A percentile compares a stretch with the other conserved stretches of the same genome.
Evolutionary conservation across 2,113 vertebrate species (phyloP).

Genomic region (Hystrix brachyura): DNA sequence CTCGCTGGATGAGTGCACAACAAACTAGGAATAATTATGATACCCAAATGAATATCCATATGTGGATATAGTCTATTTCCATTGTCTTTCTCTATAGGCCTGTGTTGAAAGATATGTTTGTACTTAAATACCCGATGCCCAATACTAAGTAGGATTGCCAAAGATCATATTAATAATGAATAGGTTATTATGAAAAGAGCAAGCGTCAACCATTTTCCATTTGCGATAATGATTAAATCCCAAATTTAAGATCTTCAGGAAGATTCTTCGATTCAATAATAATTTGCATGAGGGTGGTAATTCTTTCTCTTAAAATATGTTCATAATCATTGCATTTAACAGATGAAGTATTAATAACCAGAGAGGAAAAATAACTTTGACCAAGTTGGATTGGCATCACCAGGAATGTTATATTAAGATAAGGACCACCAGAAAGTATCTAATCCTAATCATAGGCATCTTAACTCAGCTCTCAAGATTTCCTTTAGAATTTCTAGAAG

Average conservation of each 20-base stretch:
- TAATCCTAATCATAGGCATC: slow-evolving; percentile 32
- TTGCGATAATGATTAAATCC: slow-evolving; percentile 57
- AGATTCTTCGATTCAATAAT: slow-evolving; percentile 36
- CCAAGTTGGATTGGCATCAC: slow-evolving; percentile 30
- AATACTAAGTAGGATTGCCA: slow-evolving; percentile 30
- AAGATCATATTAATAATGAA: slow-evolving; percentile 38
- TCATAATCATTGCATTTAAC: slow-evolving; percentile 25
- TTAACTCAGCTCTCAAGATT: slow-evolving; percentile 26
- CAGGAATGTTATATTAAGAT: slow-evolving; percentile 31
- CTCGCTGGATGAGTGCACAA: not conserved
- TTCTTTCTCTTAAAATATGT: slow-evolving; percentile 55
- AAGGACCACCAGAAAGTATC: slow-evolving; percentile 37
- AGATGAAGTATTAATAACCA: slow-evolving; percentile 46
- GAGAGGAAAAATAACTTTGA: slow-evolving; percentile 56
- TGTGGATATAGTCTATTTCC: slow-evolving; percentile 29
- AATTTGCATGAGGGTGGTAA: not conserved
- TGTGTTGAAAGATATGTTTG: slow-evolving; percentile 43
- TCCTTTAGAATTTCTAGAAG: slow-evolving; percentile 62
- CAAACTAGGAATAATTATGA: slow-evolving; percentile 54
- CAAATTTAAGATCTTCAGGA: slow-evolving; percentile 40
- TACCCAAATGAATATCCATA: slow-evolving; percentile 30
- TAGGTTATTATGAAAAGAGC: slow-evolving; percentile 30
- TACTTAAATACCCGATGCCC: slow-evolving; percentile 22
- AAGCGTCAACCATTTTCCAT: slow-evolving; percentile 12
- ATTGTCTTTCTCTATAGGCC: slow-evolving; percentile 24